Evolutionary conservation across 1,140 invertebrate genomes (phyloP), one percentile per base, ranked within the genome.

Genomic region (Theocolax elegans): DNA sequence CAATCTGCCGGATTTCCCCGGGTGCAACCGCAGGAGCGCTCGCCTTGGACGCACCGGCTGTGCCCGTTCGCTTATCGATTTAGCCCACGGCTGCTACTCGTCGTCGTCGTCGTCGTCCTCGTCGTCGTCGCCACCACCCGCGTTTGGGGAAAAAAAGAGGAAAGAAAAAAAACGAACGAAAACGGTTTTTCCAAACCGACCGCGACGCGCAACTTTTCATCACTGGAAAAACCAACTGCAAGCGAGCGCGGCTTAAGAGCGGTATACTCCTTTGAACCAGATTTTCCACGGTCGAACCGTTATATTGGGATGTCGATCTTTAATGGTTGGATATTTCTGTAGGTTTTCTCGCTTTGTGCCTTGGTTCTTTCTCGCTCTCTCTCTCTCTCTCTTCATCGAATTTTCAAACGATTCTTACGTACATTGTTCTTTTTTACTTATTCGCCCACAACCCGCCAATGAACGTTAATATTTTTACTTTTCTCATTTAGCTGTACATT

Each of bases 271-370:
- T 62, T 62, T 62, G 58, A 44, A 29, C 21, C 15, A 15, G 42
- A n/a, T n/a, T 9, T 0, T 0, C 38, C 35, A 35, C 31, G 46
- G 40, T 46, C 58, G 46, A 62, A 44, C 40, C 40, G 56, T 35
- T 21, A 25, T 21, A 21, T 15, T 15, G 58, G 23, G 3, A 62
- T 62, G 40, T 62, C 29, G 58, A 62, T 62, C 58, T 62, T 62
- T 62, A 46, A 62, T 62, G 58, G 25, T 15, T 25, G 40, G 35
- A 58, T 58, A 42, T 21, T 54, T 35, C 53, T 54, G n/a, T n/a
- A n/a, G n/a, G n/a, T n/a, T n/a, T n/a, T n/a, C 10, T 35, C 31
- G 31, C 31, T 35, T 35, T 35, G 31, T 10, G 10, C 31, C n/a
- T 35, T 35, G 31, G 4, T 35, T 35, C 31, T 35, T 35, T 10